Evolutionary conservation across 2,113 vertebrate genomes (phyloP).

Genomic region (Phocoena phocoena): DNA sequence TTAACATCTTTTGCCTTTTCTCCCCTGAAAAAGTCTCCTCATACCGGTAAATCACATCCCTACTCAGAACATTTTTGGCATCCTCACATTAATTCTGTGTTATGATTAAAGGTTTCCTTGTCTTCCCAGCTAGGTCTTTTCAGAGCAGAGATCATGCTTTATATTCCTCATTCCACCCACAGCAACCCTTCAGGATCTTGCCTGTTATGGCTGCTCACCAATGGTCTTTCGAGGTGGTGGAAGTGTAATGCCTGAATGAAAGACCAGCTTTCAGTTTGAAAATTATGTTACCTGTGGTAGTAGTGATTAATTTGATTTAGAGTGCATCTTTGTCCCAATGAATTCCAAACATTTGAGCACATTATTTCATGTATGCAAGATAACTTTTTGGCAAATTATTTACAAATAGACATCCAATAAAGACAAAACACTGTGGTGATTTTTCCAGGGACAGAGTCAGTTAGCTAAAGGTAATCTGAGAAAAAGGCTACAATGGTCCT

Average conservation of each 20-base stretch:
- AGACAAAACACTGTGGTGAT: neutral
- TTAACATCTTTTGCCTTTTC: constrained; percentile 34
- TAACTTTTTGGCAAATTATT: neutral
- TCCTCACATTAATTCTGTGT: constrained; percentile 14
- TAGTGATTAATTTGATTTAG: neutral
- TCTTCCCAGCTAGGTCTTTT: neutral
- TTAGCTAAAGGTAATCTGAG: neutral
- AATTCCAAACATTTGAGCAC: neutral
- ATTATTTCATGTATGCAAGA: neutral
- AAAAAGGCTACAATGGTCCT: neutral
- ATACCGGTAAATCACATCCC: neutral
- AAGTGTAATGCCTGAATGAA: neutral
- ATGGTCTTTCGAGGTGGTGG: neutral
- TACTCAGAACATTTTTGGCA: neutral
- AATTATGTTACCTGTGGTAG: neutral
- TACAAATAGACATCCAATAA: constrained; percentile 1
- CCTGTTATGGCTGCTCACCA: neutral
- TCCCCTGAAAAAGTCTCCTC: neutral
- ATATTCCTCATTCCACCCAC: neutral
- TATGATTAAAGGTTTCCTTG: constrained; percentile 9
- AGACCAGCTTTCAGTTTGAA: neutral
- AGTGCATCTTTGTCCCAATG: neutral
- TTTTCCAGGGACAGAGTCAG: neutral
- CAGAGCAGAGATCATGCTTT: neutral
- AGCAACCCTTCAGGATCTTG: neutral